Evolutionary conservation across 1,140 invertebrate species (phyloP).

Genomic region (Aphaenogaster rudis): DNA sequence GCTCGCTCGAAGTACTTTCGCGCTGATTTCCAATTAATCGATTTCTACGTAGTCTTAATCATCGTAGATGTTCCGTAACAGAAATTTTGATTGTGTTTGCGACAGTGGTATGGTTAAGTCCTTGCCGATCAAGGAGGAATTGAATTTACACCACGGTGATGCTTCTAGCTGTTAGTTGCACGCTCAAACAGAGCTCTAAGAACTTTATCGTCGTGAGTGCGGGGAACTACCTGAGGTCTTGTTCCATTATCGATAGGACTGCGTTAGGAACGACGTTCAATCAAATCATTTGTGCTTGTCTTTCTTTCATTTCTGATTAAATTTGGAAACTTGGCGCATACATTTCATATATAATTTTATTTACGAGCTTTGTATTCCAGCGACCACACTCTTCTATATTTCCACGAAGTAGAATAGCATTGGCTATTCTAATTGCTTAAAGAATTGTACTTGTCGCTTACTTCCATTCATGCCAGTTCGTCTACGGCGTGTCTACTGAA

Average conservation of each 20-base stretch:
- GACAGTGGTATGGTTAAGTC: constrained; percentile 60
- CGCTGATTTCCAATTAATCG: constrained; percentile 54
- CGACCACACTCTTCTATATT: not conserved
- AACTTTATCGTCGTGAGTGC: constrained; percentile 44
- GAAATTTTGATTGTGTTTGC: constrained; percentile 65
- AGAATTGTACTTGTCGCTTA: not conserved
- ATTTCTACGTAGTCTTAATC: constrained; percentile 37
- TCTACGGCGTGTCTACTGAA: not conserved
- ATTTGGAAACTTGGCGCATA: not conserved
- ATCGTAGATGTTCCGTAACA: constrained; percentile 54
- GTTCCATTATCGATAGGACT: constrained; percentile 39
- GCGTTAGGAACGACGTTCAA: constrained; percentile 8
- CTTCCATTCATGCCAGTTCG: not conserved
- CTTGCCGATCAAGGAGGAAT: constrained; percentile 56
- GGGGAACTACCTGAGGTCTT: not conserved
- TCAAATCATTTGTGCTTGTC: not conserved
- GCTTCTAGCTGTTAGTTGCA: constrained; percentile 57
- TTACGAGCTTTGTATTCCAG: not conserved
- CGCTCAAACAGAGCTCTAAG: constrained; percentile 60
- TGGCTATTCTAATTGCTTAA: not conserved
- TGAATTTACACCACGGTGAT: constrained; percentile 54
- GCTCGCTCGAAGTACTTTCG: not conserved
- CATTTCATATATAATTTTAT: not conserved
- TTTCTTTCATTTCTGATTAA: not conserved
- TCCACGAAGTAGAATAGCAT: not conserved